These are phyloP conservation scores for Rhagophthalmus giganteus DNA, from an alignment of 2,888 invertebrate genomes.

Conservation along the genomic window DNA sequence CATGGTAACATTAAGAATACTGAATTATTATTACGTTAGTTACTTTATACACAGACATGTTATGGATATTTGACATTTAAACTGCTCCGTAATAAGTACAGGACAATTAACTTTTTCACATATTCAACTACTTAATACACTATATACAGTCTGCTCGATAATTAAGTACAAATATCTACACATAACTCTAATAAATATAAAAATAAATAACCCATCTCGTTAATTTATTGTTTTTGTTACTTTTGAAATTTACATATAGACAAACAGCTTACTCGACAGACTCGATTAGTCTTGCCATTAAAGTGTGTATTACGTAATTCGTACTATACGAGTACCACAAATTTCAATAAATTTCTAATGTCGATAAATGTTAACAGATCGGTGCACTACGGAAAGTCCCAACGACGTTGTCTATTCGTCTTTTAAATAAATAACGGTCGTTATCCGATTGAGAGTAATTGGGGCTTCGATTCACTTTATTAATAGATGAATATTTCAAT, in stretches of 20 bases:
- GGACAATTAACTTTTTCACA: constrained; percentile 34
- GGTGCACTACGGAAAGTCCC: too few species aligned
- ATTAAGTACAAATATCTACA: constrained; percentile 35
- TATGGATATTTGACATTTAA: constrained; percentile 43
- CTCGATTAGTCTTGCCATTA: constrained; percentile 8
- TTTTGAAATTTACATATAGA: constrained; percentile 33
- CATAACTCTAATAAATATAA: constrained; percentile 49
- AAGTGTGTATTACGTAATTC: too few species aligned
- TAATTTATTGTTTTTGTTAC: constrained; percentile 34
- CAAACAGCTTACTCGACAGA: constrained; percentile 26
- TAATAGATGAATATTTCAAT: too few species aligned
- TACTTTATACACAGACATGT: constrained; percentile 42
- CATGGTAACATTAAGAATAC: constrained; percentile 56
- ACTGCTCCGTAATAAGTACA: constrained; percentile 36
- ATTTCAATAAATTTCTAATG: too few species aligned
- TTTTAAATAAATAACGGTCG: not conserved
- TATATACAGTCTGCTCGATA: constrained; percentile 24
- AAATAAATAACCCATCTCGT: constrained; percentile 49
- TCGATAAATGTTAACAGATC: too few species aligned
- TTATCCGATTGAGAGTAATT: constrained; percentile 1
- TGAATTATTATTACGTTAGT: constrained; percentile 49
- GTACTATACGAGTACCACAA: too few species aligned
- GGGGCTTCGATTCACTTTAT: too few species aligned
- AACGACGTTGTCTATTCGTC: constrained; percentile 2
- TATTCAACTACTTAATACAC: constrained; percentile 33